Base-by-base conservation (phyloP, 2,888 invertebrate species). In the Acrocera orbiculus region DNA sequence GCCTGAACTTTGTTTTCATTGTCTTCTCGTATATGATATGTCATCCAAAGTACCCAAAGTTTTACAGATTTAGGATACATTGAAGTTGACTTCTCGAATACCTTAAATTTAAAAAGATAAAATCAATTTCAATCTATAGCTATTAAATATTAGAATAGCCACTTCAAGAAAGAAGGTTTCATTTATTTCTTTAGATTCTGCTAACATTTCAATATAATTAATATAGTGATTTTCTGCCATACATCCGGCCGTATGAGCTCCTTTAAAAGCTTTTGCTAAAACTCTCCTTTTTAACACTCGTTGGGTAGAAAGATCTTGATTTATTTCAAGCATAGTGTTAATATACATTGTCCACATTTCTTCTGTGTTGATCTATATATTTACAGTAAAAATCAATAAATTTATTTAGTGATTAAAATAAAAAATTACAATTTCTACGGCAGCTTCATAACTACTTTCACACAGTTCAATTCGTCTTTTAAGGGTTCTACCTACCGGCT, bases 341-440 rank as follows among this genome's bases (percentile, higher is more conserved):
- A 73, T 53, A 42, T 69, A 73, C 3, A 62, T 44, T 1, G 61
- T 58, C 67, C 68, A 70, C 63, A 70, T 69, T 44, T 58, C 54
- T 43, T 58, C 56, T 3, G 64, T 63, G 42, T 64, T 59, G 3
- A 66, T 46, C 50, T 50, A 10, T 14, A 24, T 22, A 23, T 9
- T 24, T 25, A 17, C 11, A 32, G 13, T 4, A 14, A 9, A 23
- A 28, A 13, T 9, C 8, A 14, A 14, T 22, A 27, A 5, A 22
- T 16, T 13, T 19, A 19, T 19, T 19, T 6, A 22, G 10, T 10
- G 9, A n/a, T 26, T 5, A 3, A n/a, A n/a, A 16, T 26, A 10
- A 1, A 23, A 20, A 34, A 41, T 39, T 29, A 56, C 47, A 40
- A 56, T 57, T 34, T 61, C 55, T 2, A 67, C 58, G 5, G 63